phyloP scores from a whole-genome alignment of 2,888 invertebrate species.

The Chrysolina oricalcia region DNA sequence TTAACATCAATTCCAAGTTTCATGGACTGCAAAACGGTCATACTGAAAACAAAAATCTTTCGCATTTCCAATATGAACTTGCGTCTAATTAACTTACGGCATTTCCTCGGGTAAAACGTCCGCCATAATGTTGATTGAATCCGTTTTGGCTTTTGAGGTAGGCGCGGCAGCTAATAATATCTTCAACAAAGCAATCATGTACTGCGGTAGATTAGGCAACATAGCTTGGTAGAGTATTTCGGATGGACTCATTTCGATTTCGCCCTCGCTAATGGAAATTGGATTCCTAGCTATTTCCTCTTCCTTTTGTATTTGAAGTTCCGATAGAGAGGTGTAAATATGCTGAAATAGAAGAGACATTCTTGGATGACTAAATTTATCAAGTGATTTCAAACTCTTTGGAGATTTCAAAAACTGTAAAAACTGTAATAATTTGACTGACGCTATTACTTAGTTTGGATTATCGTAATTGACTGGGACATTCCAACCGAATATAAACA shows the following conservation, averaged over 20 bases:
- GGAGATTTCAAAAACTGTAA: too few species aligned
- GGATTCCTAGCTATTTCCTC: constrained; percentile 94
- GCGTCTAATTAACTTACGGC: constrained; percentile 78
- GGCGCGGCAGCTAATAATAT: constrained; percentile 97
- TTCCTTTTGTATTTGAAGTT: constrained; percentile 92
- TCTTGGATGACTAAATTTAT: too few species aligned
- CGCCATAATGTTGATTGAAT: constrained; percentile 98
- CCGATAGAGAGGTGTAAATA: constrained; percentile 94
- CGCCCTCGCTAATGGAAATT: constrained; percentile 88
- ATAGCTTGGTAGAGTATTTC: constrained; percentile 95
- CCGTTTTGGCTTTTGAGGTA: constrained; percentile 97
- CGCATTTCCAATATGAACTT: not conserved
- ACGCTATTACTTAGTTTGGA: too few species aligned
- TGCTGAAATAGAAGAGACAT: constrained; percentile 85
- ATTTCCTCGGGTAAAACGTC: constrained; percentile 98
- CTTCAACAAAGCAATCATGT: constrained; percentile 97
- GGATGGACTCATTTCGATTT: constrained; percentile 86
- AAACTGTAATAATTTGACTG: too few species aligned
- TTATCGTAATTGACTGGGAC: too few species aligned
- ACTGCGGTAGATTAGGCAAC: constrained; percentile 95
- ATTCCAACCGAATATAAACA: too few species aligned
- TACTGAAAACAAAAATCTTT: constrained; percentile 71
- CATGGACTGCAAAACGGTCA: constrained; percentile 95
- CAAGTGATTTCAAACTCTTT: too few species aligned
- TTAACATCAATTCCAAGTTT: constrained; percentile 98